phyloP scores from a whole-genome alignment of 2,797 vertebrate species.

The Gallirallus australis region DNA sequence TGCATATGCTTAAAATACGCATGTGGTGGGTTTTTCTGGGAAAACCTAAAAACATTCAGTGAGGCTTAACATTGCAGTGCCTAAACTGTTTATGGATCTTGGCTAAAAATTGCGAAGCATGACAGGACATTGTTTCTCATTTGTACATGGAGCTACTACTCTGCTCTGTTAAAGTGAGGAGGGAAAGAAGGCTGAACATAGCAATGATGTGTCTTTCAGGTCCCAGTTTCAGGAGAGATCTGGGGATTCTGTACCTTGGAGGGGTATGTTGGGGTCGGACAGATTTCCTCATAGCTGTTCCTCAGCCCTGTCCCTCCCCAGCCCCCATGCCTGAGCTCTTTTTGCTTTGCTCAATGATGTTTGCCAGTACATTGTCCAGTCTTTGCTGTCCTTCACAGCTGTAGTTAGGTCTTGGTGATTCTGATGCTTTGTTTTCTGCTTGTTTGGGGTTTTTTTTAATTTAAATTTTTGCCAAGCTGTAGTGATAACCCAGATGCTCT shows the following conservation, averaged over 20 bases:
- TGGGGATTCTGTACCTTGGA: not conserved
- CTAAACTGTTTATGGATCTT: not conserved
- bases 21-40: not conserved
- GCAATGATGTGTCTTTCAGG: not conserved
- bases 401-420: not conserved
- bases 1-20: not conserved
- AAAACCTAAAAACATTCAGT: not conserved
- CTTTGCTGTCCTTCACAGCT: not conserved
- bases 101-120: not conserved
- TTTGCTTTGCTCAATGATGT: not conserved
- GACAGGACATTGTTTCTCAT: not conserved
- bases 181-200: not conserved
- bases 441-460: not conserved
- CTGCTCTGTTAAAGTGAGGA: not conserved
- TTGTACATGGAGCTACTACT: not conserved
- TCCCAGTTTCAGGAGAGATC: not conserved
- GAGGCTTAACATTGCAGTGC: accelerated
- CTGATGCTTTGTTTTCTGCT: not conserved
- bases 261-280: not conserved
- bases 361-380: not conserved
- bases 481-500: not conserved
- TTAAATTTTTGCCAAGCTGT: not conserved
- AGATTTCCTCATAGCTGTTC: not conserved
- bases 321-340: not conserved
- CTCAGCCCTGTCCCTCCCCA: no score